Evolutionary conservation across 2,113 vertebrate species (phyloP).

Genomic region (Ammodytes dubius): DNA sequence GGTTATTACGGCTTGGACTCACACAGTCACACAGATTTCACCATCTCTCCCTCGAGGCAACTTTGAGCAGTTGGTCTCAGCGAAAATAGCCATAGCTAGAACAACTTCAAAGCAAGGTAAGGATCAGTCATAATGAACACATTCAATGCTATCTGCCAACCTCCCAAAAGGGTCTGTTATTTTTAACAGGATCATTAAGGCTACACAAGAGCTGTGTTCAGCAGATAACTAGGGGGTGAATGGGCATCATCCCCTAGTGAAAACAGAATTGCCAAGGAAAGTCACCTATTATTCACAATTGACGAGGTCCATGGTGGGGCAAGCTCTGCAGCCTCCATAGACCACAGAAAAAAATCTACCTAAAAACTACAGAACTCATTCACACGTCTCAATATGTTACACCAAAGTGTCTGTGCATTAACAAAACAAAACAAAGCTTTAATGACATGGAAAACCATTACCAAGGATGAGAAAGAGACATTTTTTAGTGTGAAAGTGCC

Average conservation of each 20-base stretch:
- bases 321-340: not conserved
- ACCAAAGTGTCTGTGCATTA: slow-evolving; percentile 6
- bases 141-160: slow-evolving; percentile 52
- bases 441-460: not conserved
- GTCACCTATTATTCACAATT: slow-evolving; percentile 12
- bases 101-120: slow-evolving; percentile 50
- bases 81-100: slow-evolving; percentile 49
- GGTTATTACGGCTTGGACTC: slow-evolving; percentile 5
- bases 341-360: not conserved
- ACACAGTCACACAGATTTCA: slow-evolving; percentile 45
- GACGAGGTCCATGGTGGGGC: not conserved
- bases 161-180: slow-evolving; percentile 15
- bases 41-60: slow-evolving; percentile 20
- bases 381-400: slow-evolving; percentile 14
- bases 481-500: slow-evolving; percentile 34
- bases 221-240: slow-evolving; percentile 15
- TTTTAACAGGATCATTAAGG: slow-evolving; percentile 19
- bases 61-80: slow-evolving; percentile 42
- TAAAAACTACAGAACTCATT: slow-evolving; percentile 13
- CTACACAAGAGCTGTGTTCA: slow-evolving; percentile 37
- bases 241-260: not conserved
- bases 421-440: slow-evolving; percentile 13
- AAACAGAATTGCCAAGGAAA: slow-evolving; percentile 19
- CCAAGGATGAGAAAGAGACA: slow-evolving; percentile 12
- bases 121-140: slow-evolving; percentile 47